Percentiles rank a stretch among this genome's conserved stretches.
Conservation (phyloP, 2,113 vertebrate species). For the pig (Sus scrofa) region T2T-Sscrofa CM000820.6:33443501-33444000, state of each 20-base stretch:
- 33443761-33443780: rapidly evolving
- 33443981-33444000: too few relatives aligned
- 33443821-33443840: background rate
- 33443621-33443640: background rate
- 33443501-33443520: background rate
- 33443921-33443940: background rate
- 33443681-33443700: background rate
- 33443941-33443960: background rate
- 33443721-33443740: background rate
- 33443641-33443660: background rate
- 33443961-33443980: background rate
- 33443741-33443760: rapidly evolving
- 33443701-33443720: background rate
- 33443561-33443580: background rate
- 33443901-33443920: background rate
- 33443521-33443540: background rate
- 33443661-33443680: too few relatives aligned
- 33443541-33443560: background rate
- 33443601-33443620: background rate
- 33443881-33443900: rapidly evolving
- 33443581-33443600: background rate
- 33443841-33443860: background rate
- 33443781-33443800: background rate
- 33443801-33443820: background rate
- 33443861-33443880: background rate